phyloP scores from a whole-genome alignment of 2,797 vertebrate species.

The Mareca penelope region DNA sequence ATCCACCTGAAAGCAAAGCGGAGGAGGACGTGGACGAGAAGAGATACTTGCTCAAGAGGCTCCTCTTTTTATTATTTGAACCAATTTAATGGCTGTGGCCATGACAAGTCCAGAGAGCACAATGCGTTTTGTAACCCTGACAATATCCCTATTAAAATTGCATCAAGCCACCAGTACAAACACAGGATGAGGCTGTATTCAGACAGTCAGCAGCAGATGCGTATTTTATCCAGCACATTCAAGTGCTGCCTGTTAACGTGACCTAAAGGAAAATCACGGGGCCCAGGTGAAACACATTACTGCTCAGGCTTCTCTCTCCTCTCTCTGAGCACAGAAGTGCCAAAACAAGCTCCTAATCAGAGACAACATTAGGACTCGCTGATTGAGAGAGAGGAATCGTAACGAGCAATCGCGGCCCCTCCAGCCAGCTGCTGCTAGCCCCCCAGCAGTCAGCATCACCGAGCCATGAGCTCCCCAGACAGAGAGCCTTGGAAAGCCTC shows the following conservation, averaged over 20 bases:
- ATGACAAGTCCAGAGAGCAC: neutral
- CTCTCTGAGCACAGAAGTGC: neutral
- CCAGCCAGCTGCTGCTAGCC: neutral
- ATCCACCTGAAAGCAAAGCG: neutral
- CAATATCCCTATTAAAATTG: neutral
- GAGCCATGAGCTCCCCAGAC: neutral
- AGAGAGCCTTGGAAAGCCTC: neutral
- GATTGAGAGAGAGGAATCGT: accelerated
- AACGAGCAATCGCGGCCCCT: neutral
- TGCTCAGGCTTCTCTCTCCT: neutral
- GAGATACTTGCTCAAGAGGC: neutral
- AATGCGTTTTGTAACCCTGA: neutral
- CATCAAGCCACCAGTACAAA: neutral
- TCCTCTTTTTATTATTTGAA: neutral
- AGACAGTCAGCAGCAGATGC: neutral
- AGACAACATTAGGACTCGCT: neutral
- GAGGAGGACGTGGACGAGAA: accelerated
- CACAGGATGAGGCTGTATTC: neutral
- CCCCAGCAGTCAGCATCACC: neutral
- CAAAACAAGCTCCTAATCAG: neutral
- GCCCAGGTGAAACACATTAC: neutral
- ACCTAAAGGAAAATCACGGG: neutral
- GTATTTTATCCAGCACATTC: neutral
- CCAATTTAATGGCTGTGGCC: neutral
- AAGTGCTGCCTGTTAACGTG: neutral